Evolutionary conservation across 2,113 vertebrate species (phyloP).

Genomic region (Narcine bancroftii): DNA sequence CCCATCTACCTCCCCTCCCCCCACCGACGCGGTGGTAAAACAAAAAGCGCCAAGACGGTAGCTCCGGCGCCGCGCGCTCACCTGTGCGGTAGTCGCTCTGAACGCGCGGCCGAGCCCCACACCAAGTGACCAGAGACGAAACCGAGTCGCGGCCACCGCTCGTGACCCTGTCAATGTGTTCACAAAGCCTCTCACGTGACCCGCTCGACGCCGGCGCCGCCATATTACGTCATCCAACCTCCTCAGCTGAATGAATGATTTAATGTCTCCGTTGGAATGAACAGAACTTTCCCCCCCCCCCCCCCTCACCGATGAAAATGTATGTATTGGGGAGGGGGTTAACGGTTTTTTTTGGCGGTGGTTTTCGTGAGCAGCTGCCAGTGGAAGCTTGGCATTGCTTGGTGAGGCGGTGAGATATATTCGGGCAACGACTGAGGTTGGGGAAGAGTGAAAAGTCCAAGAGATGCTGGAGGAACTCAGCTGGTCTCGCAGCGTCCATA

Average conservation of each 20-base stretch:
- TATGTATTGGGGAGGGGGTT: too few species aligned
- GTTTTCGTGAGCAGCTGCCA: conserved; percentile 5
- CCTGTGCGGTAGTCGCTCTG: not conserved
- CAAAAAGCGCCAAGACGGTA: too few species aligned
- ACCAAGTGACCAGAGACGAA: not conserved
- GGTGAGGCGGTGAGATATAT: too few species aligned
- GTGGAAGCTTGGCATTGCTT: not conserved
- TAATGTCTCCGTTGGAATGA: not conserved
- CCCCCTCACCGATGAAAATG: too few species aligned
- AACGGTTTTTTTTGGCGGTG: too few species aligned
- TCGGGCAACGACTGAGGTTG: too few species aligned
- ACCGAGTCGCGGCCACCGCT: not conserved
- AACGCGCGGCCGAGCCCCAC: not conserved
- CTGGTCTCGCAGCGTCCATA: too few species aligned
- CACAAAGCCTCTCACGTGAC: conserved; percentile 34
- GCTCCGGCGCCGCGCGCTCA: not conserved
- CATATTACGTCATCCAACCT: not conserved
- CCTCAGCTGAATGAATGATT: not conserved
- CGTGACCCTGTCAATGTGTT: conserved; percentile 21
- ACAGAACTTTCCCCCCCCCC: not conserved
- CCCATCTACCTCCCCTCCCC: too few species aligned
- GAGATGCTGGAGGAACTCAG: too few species aligned
- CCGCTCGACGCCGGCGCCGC: conserved; percentile 20
- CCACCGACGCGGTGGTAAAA: too few species aligned
- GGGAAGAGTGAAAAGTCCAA: too few species aligned